A percentile compares a stretch with the other conserved stretches of the same genome.
Evolutionary conservation across 2,797 vertebrate genomes (phyloP).

Genomic region (Pteropus rufus): DNA sequence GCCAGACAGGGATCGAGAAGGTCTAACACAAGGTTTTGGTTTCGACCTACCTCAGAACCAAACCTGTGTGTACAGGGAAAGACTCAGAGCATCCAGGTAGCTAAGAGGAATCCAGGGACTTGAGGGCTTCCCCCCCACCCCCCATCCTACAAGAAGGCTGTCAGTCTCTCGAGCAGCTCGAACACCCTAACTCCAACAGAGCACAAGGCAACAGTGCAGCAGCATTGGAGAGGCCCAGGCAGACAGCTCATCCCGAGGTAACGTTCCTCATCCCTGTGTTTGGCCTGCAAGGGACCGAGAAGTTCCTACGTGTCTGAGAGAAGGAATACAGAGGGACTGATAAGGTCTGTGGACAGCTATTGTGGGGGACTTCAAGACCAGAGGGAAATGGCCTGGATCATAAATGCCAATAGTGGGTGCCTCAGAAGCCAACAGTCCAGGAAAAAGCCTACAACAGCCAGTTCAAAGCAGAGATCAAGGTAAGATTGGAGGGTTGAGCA

Average conservation of each 20-base stretch:
- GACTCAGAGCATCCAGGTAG: not conserved
- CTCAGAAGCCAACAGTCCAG: not conserved
- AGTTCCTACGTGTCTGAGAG: not conserved
- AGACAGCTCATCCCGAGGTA: not conserved
- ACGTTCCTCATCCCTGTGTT: not conserved
- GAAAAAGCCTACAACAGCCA: not conserved
- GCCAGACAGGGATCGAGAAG: not conserved
- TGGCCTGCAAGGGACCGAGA: not conserved
- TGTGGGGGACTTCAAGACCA: not conserved
- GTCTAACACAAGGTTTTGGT: not conserved
- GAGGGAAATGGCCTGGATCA: not conserved
- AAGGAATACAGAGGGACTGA: not conserved
- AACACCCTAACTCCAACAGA: accelerated
- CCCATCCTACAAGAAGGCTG: not conserved
- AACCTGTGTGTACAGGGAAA: not conserved
- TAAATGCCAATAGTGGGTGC: accelerated
- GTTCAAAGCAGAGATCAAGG: not conserved
- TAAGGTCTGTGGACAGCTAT: not conserved
- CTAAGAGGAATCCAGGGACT: not conserved
- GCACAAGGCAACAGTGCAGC: not conserved
- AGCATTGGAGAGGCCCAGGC: not conserved
- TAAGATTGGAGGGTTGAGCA: not conserved
- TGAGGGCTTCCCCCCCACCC: not conserved
- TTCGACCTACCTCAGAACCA: not conserved
- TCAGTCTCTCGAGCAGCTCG: not conserved